A percentile compares a stretch with the other conserved stretches of the same genome.
Conservation (phyloP, 1,140 invertebrate species). For the Plodia interpunctella region DNA sequence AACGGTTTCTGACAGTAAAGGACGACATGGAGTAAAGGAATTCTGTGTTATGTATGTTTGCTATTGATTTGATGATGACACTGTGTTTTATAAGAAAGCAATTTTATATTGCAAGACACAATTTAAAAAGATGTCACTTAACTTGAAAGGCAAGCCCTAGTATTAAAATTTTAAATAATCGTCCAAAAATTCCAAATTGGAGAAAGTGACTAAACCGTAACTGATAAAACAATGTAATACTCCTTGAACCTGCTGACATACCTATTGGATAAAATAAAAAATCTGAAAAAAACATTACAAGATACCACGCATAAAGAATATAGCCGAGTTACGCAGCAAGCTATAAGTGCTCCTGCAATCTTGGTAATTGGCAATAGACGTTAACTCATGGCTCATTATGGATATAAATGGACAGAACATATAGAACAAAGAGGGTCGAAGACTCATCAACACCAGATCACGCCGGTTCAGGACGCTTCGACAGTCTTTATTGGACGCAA, state of each 20-base stretch:
- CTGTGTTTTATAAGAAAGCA: background rate
- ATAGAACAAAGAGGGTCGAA: slow-evolving; percentile 19
- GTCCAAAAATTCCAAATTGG: background rate
- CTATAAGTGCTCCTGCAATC: slow-evolving; percentile 23
- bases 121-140: too few species aligned
- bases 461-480: slow-evolving; percentile 9
- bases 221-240: too few species aligned
- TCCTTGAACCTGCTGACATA: too few species aligned
- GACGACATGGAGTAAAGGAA: background rate
- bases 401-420: slow-evolving; percentile 18
- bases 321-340: background rate
- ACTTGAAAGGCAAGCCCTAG: too few species aligned
- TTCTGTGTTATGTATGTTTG: background rate
- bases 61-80: background rate
- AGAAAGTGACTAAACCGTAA: background rate
- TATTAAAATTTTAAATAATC: too few species aligned
- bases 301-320: slow-evolving; percentile 16
- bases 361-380: slow-evolving; percentile 45
- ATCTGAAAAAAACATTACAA: background rate
- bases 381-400: slow-evolving; percentile 47
- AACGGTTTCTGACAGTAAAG: background rate
- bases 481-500: background rate
- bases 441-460: slow-evolving; percentile 22
- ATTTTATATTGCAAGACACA: too few species aligned
- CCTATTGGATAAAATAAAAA: background rate